Evolutionary conservation across 2,797 vertebrate genomes (phyloP).

Genomic region (Takifugu rubripes): DNA sequence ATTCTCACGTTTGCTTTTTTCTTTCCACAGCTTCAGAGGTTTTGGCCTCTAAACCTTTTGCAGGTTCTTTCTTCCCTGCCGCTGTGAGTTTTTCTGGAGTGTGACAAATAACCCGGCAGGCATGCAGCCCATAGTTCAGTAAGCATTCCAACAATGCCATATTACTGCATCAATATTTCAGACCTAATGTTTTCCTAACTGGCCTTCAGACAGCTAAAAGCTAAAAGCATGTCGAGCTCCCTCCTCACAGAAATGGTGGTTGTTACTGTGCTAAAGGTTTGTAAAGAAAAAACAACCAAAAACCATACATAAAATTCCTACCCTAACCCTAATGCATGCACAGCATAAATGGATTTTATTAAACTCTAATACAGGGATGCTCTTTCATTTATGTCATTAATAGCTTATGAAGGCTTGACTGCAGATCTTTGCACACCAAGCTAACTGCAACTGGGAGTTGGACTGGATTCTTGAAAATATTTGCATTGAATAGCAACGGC

Average conservation of each 20-base stretch:
- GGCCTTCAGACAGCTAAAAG: slow-evolving; percentile 62
- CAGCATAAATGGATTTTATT: no score
- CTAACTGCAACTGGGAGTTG: no score
- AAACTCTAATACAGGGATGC: no score
- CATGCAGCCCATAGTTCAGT: slow-evolving; percentile 68
- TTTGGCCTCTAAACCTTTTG: slow-evolving; percentile 1
- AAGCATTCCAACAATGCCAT: slow-evolving; percentile 77
- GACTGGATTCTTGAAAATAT: no score
- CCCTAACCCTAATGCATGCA: no score
- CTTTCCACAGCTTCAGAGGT: slow-evolving; percentile 14
- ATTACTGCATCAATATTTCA: slow-evolving; percentile 81
- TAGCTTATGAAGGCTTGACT: no score
- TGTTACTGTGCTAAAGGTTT: slow-evolving; percentile 28
- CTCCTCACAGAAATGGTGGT: slow-evolving; percentile 32
- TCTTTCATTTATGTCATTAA: no score
- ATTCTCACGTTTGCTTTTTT: not conserved
- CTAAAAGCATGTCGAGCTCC: slow-evolving; percentile 52
- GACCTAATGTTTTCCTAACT: slow-evolving; percentile 76
- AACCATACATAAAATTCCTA: not conserved
- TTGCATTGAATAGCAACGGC: no score
- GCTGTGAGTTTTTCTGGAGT: slow-evolving; percentile 64
- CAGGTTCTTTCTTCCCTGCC: slow-evolving; percentile 44
- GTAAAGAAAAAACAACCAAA: not conserved
- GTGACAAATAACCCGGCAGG: slow-evolving; percentile 72
- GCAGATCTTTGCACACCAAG: no score